phyloP scores from a whole-genome alignment of 2,888 invertebrate genomes.

The Gerosis bhagava region DNA sequence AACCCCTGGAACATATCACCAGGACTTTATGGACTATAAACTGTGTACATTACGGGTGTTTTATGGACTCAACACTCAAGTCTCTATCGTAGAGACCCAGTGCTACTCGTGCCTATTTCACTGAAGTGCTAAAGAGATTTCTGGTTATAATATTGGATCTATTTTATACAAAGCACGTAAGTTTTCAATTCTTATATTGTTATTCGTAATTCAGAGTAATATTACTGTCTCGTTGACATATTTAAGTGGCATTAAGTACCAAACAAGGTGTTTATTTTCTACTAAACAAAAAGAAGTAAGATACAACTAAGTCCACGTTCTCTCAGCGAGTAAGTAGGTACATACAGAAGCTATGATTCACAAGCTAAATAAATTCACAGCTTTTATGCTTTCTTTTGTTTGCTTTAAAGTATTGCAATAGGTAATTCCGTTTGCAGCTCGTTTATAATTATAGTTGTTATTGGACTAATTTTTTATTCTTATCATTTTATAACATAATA shows the following conservation, averaged over 20 bases:
- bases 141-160: slow-evolving; percentile 76
- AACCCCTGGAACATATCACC: slow-evolving; percentile 44
- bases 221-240: neutral
- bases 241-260: neutral
- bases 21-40: slow-evolving; percentile 44
- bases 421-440: too few relatives aligned
- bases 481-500: too few relatives aligned
- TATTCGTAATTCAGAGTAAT: neutral
- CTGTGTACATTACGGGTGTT: slow-evolving; percentile 54
- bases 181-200: slow-evolving; percentile 38
- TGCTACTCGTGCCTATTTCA: slow-evolving; percentile 75
- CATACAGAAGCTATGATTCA: slow-evolving; percentile 23
- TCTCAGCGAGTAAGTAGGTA: slow-evolving; percentile 7
- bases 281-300: slow-evolving; percentile 11
- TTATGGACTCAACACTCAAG: slow-evolving; percentile 49
- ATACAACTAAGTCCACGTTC: slow-evolving; percentile 23
- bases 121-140: slow-evolving; percentile 75
- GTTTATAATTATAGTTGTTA: too few relatives aligned
- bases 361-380: slow-evolving; percentile 15
- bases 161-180: slow-evolving; percentile 58
- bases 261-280: neutral
- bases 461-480: too few relatives aligned
- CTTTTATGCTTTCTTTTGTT: slow-evolving; percentile 17
- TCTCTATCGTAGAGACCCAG: slow-evolving; percentile 63
- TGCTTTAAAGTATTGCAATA: slow-evolving; percentile 4